These are phyloP conservation scores for human (Homo sapiens) DNA, from an alignment of 2,113 vertebrate genomes.

Conservation along the genomic window DNA sequence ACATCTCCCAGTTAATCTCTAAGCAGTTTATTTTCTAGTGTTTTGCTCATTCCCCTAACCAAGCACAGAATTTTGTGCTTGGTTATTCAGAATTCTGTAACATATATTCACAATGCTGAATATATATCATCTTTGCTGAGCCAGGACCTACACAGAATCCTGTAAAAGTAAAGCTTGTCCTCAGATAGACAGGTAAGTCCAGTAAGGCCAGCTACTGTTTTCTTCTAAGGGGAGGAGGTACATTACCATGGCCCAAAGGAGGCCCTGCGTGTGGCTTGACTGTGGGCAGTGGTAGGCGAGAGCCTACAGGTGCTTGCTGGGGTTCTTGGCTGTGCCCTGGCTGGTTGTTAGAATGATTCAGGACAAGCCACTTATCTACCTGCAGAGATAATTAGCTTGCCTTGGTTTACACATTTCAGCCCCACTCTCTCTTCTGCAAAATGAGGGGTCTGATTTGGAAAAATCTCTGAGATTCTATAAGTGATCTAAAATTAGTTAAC, in stretches of 20 bases:
- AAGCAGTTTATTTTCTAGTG: not conserved
- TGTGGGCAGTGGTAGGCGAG: not conserved
- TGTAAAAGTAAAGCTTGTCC: not conserved
- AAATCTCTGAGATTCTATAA: not conserved
- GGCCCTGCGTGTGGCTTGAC: not conserved
- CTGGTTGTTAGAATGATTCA: not conserved
- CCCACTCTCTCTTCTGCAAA: not conserved
- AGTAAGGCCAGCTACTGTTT: not conserved
- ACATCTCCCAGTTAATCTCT: not conserved
- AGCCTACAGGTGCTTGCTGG: not conserved
- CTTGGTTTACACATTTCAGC: not conserved
- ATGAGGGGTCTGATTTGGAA: not conserved
- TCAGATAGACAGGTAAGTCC: not conserved
- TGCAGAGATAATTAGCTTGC: not conserved
- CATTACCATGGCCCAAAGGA: not conserved
- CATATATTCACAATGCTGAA: too few species aligned
- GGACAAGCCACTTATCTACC: not conserved
- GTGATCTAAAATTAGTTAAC: not conserved
- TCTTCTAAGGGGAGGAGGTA: not conserved
- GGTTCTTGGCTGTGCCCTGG: not conserved
- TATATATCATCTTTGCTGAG: not conserved
- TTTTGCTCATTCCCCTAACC: not conserved
- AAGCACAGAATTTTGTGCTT: not conserved
- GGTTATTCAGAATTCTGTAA: too few species aligned
- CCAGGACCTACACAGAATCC: not conserved